A percentile compares a stretch with the other conserved stretches of the same genome.
Evolutionary conservation across 1,140 invertebrate species (phyloP).

Genomic region (Patella vulgata): DNA sequence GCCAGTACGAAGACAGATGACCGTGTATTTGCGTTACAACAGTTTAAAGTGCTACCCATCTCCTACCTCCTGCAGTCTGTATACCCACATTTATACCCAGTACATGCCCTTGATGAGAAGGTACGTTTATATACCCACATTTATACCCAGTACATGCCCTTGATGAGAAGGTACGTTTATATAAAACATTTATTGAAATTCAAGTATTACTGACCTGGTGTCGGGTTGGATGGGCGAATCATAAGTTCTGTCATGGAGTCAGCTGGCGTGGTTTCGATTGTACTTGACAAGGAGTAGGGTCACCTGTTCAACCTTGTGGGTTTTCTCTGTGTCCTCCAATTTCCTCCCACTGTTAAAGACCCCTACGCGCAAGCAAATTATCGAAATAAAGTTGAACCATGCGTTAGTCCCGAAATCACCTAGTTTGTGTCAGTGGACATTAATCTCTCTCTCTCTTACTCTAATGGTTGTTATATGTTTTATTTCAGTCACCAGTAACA

Average conservation of each 20-base stretch:
- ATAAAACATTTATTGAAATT: background rate
- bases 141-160: constrained; percentile 87
- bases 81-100: constrained; percentile 93
- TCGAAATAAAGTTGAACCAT: too few relatives aligned
- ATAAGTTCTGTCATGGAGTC: too few relatives aligned
- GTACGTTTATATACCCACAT: constrained; percentile 84
- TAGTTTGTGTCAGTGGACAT: too few relatives aligned
- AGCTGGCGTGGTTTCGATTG: too few relatives aligned
- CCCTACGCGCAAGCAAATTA: too few relatives aligned
- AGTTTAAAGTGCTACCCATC: constrained; percentile 90
- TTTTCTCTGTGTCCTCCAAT: too few relatives aligned
- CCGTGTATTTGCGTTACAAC: constrained; percentile 90
- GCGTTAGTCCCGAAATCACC: too few relatives aligned
- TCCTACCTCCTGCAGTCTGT: constrained; percentile 83
- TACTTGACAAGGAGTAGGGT: too few relatives aligned
- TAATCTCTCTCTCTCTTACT: too few relatives aligned
- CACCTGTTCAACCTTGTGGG: too few relatives aligned
- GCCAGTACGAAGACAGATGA: constrained; percentile 91
- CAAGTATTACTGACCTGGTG: background rate
- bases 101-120: constrained; percentile 80
- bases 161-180: constrained; percentile 70
- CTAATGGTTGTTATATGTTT: constrained; percentile 6
- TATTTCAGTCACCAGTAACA: constrained; percentile 30
- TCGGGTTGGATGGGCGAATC: too few relatives aligned
- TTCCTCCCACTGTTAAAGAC: too few relatives aligned